Percentiles rank a stretch among this genome's conserved stretches.
Conservation (phyloP, 1,140 invertebrate genomes). For the Hycleus cichorii region DNA sequence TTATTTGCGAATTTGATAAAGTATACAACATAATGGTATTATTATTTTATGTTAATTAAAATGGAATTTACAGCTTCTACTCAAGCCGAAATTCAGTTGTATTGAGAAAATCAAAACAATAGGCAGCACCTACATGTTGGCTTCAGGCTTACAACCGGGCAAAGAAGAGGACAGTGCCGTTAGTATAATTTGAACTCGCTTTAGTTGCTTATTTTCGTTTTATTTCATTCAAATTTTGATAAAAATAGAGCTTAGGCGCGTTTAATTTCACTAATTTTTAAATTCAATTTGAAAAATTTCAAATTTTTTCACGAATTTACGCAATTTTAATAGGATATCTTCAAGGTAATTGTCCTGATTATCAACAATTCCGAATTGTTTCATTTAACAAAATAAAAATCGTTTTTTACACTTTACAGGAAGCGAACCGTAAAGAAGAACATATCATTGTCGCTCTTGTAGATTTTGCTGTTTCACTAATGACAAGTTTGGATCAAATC, state of each 20-base stretch:
- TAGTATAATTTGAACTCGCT: conserved; percentile 28
- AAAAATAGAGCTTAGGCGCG: too few relatives aligned
- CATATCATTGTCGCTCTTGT: conserved; percentile 84
- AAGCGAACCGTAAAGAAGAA: conserved; percentile 67
- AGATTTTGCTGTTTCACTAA: conserved; percentile 89
- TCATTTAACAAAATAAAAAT: conserved; percentile 7
- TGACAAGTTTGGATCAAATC: conserved; percentile 87
- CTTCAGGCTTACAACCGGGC: conserved; percentile 83
- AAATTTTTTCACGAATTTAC: background rate
- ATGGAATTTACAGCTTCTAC: conserved; percentile 57
- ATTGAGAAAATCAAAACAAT: conserved; percentile 99
- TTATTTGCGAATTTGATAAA: conserved; percentile 98
- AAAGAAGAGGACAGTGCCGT: conserved; percentile 67
- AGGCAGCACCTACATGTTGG: conserved; percentile 97
- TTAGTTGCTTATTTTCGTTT: too few relatives aligned
- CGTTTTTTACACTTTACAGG: conserved; percentile 45
- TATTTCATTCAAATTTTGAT: too few relatives aligned
- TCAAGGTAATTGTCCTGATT: conserved; percentile 17
- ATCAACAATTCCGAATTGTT: conserved; percentile 21
- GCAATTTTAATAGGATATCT: conserved; percentile 17
- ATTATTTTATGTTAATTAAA: background rate
- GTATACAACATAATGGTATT: conserved; percentile 43
- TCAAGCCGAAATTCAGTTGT: conserved; percentile 89
- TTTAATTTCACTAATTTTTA: background rate
- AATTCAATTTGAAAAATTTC: background rate